phyloP scores from a whole-genome alignment of 2,113 vertebrate genomes.

The Elephas maximus region DNA sequence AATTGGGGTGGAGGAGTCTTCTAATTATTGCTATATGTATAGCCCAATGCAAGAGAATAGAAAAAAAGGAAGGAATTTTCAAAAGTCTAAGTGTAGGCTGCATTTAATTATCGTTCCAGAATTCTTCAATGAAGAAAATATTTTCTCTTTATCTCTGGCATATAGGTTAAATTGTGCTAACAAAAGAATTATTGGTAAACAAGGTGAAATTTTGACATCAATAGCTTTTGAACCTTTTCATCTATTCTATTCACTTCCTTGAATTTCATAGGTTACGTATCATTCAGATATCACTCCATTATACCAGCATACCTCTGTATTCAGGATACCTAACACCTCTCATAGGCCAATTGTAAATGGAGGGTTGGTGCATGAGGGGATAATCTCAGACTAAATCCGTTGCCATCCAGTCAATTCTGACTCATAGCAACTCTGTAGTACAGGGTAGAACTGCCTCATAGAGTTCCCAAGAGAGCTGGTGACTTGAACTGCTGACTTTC shows the following conservation, averaged over 20 bases:
- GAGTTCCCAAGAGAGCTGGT: too few relatives aligned
- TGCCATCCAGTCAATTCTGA: too few relatives aligned
- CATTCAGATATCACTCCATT: neutral
- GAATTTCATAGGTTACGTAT: neutral
- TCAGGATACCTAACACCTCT: neutral
- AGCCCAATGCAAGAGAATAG: neutral
- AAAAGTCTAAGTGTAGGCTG: neutral
- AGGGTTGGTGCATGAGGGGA: neutral
- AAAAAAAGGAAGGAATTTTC: neutral
- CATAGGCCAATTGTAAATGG: neutral
- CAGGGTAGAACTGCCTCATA: too few relatives aligned
- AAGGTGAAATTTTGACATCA: neutral
- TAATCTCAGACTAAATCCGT: neutral
- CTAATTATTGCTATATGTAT: neutral
- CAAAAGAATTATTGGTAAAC: slow-evolving; percentile 18
- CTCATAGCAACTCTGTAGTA: too few relatives aligned
- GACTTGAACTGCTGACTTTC: too few relatives aligned
- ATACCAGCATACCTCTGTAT: neutral
- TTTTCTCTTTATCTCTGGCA: neutral
- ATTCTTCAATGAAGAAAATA: neutral
- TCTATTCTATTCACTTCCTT: neutral
- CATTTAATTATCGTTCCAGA: neutral
- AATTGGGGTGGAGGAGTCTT: neutral
- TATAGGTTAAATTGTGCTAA: neutral
- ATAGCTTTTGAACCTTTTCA: neutral